A percentile compares a stretch with the other conserved stretches of the same genome.
Evolutionary conservation across 2,113 vertebrate species (phyloP).

Genomic region (Apaloderma vittatum): DNA sequence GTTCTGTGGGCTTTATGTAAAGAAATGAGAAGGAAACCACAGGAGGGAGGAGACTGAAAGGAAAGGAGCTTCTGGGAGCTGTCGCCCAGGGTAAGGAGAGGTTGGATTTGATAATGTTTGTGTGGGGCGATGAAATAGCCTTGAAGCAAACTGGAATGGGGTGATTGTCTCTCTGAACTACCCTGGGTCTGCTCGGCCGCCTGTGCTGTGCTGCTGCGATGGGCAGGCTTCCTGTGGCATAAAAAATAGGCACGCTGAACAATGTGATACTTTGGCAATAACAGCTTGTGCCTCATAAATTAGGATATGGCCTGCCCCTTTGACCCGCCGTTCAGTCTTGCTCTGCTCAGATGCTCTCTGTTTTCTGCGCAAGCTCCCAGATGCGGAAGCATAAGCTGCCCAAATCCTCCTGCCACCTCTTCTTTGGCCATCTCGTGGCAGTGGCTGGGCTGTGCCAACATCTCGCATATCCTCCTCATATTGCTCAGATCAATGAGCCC

Average conservation of each 20-base stretch:
- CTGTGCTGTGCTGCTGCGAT: not conserved
- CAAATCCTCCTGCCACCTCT: not conserved
- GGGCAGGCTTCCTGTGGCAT: not conserved
- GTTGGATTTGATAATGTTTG: not conserved
- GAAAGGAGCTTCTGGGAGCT: not conserved
- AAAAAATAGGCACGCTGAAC: not conserved
- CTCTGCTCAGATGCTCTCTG: accelerated
- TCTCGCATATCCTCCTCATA: accelerated
- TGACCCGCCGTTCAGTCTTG: not conserved
- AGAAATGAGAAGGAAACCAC: not conserved
- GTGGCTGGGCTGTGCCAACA: not conserved
- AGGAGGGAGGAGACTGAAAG: not conserved
- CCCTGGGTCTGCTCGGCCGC: not conserved
- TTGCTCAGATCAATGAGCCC: not conserved
- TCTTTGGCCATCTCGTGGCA: not conserved
- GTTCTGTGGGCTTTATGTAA: accelerated
- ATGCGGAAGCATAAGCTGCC: accelerated
- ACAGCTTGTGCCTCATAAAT: not conserved
- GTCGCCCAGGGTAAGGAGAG: not conserved
- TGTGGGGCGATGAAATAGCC: not conserved
- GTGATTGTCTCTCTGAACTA: accelerated
- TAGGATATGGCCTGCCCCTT: not conserved
- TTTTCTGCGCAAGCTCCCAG: not conserved
- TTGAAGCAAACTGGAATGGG: not conserved
- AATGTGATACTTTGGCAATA: not conserved